Conservation (phyloP, 2,113 vertebrate genomes). For the Paratilapia polleni region DNA sequence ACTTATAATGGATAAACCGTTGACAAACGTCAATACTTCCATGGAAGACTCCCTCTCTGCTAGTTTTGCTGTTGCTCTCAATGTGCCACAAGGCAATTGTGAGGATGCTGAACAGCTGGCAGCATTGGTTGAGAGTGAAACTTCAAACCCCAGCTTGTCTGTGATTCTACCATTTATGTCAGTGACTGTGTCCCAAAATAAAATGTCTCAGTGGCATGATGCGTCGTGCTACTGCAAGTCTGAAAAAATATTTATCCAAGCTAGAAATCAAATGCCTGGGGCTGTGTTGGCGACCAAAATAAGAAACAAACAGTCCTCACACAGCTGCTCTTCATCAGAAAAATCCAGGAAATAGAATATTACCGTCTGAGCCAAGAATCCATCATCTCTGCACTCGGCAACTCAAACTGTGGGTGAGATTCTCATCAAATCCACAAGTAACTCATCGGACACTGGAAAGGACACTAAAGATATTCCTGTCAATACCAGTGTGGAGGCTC, state of each 20-base stretch:
- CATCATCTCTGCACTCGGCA: not conserved
- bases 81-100: too few relatives aligned
- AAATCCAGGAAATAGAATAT: not conserved
- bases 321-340: not conserved
- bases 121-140: too few relatives aligned
- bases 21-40: too few relatives aligned
- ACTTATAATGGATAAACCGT: too few relatives aligned
- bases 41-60: too few relatives aligned
- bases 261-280: not conserved
- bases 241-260: not conserved
- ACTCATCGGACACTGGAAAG: not conserved
- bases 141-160: too few relatives aligned
- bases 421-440: not conserved
- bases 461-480: not conserved
- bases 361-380: not conserved
- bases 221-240: not conserved
- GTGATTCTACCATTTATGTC: too few relatives aligned
- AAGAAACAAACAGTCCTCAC: not conserved
- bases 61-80: too few relatives aligned
- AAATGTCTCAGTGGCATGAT: not conserved
- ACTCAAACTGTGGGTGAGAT: not conserved
- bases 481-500: fast-evolving
- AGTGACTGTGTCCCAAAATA: too few relatives aligned
- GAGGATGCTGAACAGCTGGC: too few relatives aligned
- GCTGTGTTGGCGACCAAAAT: not conserved